Conservation (phyloP, 1,140 invertebrate genomes). For the Ceratina calcarata region DNA sequence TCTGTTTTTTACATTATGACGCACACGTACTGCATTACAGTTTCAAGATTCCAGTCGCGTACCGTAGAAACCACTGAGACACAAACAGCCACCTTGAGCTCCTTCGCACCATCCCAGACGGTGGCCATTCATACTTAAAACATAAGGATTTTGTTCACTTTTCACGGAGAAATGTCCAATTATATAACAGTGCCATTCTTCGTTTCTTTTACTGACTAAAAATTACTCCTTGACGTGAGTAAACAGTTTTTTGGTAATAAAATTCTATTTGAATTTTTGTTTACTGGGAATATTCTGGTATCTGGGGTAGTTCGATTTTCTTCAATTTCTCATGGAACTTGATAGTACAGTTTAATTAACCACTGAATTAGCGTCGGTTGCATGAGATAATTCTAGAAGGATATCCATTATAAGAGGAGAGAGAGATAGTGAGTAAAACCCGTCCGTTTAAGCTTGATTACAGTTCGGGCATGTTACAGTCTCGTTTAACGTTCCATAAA, state of each 20-base stretch:
- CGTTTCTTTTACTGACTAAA: too few relatives aligned
- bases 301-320: neutral
- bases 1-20: neutral
- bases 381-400: neutral
- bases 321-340: neutral
- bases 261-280: too few relatives aligned
- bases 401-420: slow-evolving; percentile 11
- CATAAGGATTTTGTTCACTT: neutral
- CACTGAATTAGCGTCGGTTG: neutral
- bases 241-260: too few relatives aligned
- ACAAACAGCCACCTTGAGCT: slow-evolving; percentile 9
- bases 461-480: neutral
- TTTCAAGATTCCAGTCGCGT: neutral
- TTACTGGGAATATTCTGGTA: too few relatives aligned
- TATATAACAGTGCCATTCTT: too few relatives aligned
- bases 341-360: slow-evolving; percentile 9
- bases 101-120: too few relatives aligned
- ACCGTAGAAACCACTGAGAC: neutral
- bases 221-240: too few relatives aligned
- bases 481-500: slow-evolving; percentile 7
- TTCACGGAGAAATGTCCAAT: neutral
- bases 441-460: slow-evolving; percentile 18
- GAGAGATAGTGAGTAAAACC: neutral
- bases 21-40: neutral
- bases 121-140: neutral